Percentiles rank a stretch among this genome's conserved stretches.
These are phyloP conservation scores for Centrocercus urophasianus DNA, from an alignment of 2,113 vertebrate species.

Conservation along the genomic window DNA sequence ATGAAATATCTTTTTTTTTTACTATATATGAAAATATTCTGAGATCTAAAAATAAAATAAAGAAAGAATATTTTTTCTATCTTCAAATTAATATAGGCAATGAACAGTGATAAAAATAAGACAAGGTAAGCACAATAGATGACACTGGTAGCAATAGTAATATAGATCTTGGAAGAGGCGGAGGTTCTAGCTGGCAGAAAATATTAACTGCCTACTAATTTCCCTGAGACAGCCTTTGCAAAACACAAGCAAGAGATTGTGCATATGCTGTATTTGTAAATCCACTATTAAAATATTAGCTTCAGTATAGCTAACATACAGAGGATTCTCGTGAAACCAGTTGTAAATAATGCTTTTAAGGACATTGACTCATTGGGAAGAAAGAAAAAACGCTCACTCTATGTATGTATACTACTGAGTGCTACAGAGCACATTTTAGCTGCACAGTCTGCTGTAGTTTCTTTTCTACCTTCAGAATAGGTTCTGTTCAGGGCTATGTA, in stretches of 20 bases:
- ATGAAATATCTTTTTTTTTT: background rate
- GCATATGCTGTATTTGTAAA: background rate
- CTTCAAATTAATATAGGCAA: background rate
- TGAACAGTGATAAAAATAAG: background rate
- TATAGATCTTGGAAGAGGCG: background rate
- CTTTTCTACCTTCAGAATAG: background rate
- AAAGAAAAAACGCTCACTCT: background rate
- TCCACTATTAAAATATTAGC: background rate
- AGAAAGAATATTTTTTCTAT: background rate
- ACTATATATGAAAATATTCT: background rate
- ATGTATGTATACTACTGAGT: background rate
- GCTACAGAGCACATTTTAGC: background rate
- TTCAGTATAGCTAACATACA: accelerated
- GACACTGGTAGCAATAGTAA: background rate
- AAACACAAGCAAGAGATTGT: background rate
- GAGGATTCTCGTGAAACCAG: background rate
- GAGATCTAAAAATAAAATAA: background rate
- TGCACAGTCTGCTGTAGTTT: background rate
- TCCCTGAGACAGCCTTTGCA: background rate
- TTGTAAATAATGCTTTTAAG: background rate
- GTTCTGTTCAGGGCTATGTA: background rate
- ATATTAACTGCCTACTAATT: background rate
- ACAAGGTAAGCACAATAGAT: background rate
- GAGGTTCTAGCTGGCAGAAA: background rate
- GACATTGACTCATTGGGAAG: background rate